Evolutionary conservation across 2,888 invertebrate genomes (phyloP), one percentile per base, ranked within the genome.

Genomic region (Scelioninae gen. 1): DNA sequence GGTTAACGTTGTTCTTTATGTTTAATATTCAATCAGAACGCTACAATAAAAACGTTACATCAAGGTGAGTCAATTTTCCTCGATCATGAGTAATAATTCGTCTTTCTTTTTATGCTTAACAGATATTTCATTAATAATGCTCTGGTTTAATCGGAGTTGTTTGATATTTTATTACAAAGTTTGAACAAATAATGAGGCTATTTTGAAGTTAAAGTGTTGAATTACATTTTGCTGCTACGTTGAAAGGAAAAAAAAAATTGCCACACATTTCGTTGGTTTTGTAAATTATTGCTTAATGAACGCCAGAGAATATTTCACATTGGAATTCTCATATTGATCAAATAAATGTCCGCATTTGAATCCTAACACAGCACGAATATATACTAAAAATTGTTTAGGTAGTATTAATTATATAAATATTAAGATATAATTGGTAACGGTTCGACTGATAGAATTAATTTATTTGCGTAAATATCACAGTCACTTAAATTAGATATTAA

Each of bases 11-110:
- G 62, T 77, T 76, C 32, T 43, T 66, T 40, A 65, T 66, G 65
- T 60, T 75, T 75, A 75, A 55, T 34, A 65, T 63, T 75, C 65
- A 75, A 75, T 75, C 74, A 65, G 32, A 62, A 31, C 40, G 0
- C 13, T 9, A 31, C 43, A 66, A 66, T 66, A 65, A 66, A 66
- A 53, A 16, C 51, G 51, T 38, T 65, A 65, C 65, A 62, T 15
- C 11, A 15, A 10, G 47, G 29, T 15, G 45, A 47, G 43, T 60
- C 62, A 47, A 32, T 47, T 38, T 58, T 32, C 23, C 40, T 58
- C 23, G 11, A 40, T 40, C 23, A 58, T 40, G 23, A 4, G 38
- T 15, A 58, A 16, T 40, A 29, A 49, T 49, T 49, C 49, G 29
- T 49, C 49, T 10, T n/a, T 10, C 49, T 8, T 7, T 11, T 40